Evolutionary conservation across 2,888 invertebrate species (phyloP).

Genomic region (Phengaris alcon): DNA sequence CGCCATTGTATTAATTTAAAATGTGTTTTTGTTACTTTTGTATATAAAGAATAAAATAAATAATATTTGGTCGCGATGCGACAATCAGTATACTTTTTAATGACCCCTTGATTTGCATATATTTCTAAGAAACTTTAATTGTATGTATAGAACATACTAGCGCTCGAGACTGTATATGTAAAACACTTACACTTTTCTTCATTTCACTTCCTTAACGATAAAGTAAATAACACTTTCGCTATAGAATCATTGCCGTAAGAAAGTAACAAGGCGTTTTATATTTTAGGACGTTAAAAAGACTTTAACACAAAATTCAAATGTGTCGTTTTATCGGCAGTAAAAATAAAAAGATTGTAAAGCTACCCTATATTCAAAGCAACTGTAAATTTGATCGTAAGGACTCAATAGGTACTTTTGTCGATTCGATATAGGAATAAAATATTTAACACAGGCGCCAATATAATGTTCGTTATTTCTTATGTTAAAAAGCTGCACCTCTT

Average conservation of each 20-base stretch:
- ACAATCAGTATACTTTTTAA: slow-evolving; percentile 36
- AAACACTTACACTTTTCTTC: no score
- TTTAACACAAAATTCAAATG: slow-evolving; percentile 58
- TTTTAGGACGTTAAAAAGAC: slow-evolving; percentile 30
- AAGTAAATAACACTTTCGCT: slow-evolving; percentile 10
- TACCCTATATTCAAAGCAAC: slow-evolving; percentile 54
- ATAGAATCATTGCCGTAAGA: slow-evolving; percentile 21
- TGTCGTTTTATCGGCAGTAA: slow-evolving; percentile 66
- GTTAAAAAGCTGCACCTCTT: no score
- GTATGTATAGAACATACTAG: not conserved
- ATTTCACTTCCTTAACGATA: slow-evolving; percentile 4
- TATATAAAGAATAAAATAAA: no score
- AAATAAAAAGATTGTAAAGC: slow-evolving; percentile 66
- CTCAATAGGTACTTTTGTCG: not conserved
- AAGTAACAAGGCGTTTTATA: slow-evolving; percentile 34
- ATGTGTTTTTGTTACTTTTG: no score
- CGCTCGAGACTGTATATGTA: not conserved
- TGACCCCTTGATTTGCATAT: not conserved
- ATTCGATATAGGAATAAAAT: not conserved
- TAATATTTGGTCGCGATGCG: no score
- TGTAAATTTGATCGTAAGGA: slow-evolving; percentile 59
- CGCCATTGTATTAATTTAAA: no score
- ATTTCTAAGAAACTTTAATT: not conserved
- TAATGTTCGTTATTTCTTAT: not conserved
- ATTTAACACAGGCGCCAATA: no score